Conservation (phyloP, 2,113 vertebrate species). For the Oryzias celebensis region DNA sequence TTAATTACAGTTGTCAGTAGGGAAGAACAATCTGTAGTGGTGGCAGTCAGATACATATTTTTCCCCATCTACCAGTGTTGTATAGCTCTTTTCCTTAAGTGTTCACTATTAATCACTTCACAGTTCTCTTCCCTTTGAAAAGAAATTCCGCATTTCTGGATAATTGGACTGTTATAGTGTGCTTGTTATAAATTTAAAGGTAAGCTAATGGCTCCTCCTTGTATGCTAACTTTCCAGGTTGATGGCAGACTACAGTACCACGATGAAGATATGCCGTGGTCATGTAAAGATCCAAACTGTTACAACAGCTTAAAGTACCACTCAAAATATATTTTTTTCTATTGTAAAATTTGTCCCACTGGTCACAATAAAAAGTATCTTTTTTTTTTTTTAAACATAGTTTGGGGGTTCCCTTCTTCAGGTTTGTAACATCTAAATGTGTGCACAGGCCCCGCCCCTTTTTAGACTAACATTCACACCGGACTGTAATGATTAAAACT, state of each 20-base stretch:
- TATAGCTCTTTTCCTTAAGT: conserved; percentile 98
- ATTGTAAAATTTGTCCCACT: no score
- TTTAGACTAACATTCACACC: no score
- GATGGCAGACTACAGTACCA: conserved; percentile 71
- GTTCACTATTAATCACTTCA: conserved; percentile 96
- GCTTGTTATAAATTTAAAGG: conserved; percentile 94
- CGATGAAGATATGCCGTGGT: conserved; percentile 53
- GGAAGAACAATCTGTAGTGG: conserved; percentile 98
- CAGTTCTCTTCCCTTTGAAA: conserved; percentile 94
- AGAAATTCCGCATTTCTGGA: conserved; percentile 98
- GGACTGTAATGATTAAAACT: no score
- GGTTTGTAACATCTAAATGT: no score
- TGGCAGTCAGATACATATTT: conserved; percentile 99
- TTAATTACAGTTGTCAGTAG: conserved; percentile 99
- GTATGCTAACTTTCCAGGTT: conserved; percentile 83
- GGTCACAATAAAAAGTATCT: no score
- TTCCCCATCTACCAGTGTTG: conserved; percentile 96
- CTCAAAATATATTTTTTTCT: no score
- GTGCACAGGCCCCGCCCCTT: no score
- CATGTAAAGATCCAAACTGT: conserved; percentile 39
- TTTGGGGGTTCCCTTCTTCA: no score
- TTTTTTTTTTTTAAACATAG: no score
- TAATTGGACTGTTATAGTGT: conserved; percentile 94
- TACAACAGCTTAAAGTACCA: not conserved
- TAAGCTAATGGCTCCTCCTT: conserved; percentile 93